Percentiles rank a stretch among this genome's conserved stretches.
phyloP scores from a whole-genome alignment of 2,888 invertebrate species.

The Eupithecia insigniata region DNA sequence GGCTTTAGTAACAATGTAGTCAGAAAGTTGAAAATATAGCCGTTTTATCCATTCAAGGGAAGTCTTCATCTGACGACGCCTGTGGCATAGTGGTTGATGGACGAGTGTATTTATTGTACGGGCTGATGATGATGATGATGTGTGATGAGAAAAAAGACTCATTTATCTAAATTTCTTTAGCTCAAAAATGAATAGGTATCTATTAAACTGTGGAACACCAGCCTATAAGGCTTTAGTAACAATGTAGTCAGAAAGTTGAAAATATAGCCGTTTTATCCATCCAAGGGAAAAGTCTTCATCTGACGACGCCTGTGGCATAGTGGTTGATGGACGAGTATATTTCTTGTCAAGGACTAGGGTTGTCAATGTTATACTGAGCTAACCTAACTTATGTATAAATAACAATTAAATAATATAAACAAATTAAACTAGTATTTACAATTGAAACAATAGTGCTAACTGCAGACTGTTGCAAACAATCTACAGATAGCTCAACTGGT shows the following conservation, averaged over 20 bases:
- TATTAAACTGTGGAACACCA: not conserved
- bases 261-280: constrained; percentile 2
- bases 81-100: not conserved
- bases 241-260: not conserved
- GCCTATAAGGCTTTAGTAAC: not conserved
- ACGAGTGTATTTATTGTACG: not conserved
- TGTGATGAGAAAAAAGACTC: too few relatives aligned
- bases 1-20: not conserved
- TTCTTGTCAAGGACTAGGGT: not conserved
- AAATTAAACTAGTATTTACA: too few relatives aligned
- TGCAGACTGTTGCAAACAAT: too few relatives aligned
- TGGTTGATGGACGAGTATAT: not conserved
- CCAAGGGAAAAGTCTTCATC: not conserved
- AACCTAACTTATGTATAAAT: too few relatives aligned
- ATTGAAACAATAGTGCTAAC: too few relatives aligned
- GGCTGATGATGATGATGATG: too few relatives aligned
- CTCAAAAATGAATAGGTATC: too few relatives aligned
- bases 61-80: not conserved
- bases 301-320: not conserved
- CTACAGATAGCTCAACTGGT: too few relatives aligned
- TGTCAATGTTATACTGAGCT: not conserved
- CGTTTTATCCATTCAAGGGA: not conserved
- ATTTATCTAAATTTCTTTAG: too few relatives aligned
- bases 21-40: not conserved
- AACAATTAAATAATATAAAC: too few relatives aligned